Percentiles rank a stretch among this genome's conserved stretches.
Conservation (phyloP, 2,888 invertebrate genomes). For the Ephialtes manifestator region DNA sequence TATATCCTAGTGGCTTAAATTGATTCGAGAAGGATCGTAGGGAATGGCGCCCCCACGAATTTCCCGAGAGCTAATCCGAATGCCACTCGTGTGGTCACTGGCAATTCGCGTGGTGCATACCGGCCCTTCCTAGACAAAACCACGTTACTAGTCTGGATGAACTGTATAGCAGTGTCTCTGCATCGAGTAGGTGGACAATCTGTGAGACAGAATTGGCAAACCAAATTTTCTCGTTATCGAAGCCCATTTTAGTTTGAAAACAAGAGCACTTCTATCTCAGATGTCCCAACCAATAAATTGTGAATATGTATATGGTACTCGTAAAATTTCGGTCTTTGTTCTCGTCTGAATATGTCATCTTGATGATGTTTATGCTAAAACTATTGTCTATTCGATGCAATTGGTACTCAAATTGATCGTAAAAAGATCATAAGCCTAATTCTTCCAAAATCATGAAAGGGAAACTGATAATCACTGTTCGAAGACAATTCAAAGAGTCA, state of each 20-base stretch:
- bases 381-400: too few relatives aligned
- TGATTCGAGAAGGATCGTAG: constrained; percentile 35
- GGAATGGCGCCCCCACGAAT: constrained; percentile 31
- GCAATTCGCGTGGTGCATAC: constrained; percentile 59
- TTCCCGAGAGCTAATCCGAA: constrained; percentile 50
- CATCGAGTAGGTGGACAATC: neutral
- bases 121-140: constrained; percentile 30
- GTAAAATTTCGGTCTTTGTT: constrained; percentile 28
- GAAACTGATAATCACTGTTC: too few relatives aligned
- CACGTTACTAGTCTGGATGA: constrained; percentile 43
- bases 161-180: neutral
- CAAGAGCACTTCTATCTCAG: constrained; percentile 16
- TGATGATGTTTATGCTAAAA: neutral
- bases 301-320: neutral
- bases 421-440: too few relatives aligned
- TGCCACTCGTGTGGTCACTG: constrained; percentile 51
- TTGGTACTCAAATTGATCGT: too few relatives aligned
- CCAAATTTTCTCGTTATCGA: constrained; percentile 55
- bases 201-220: constrained; percentile 34
- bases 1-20: constrained; percentile 12
- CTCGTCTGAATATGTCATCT: neutral
- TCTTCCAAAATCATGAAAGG: too few relatives aligned
- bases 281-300: neutral
- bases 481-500: too few relatives aligned
- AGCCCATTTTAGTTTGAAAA: constrained; percentile 30